phyloP scores from a whole-genome alignment of 2,113 vertebrate species.

The Empidonax traillii region DNA sequence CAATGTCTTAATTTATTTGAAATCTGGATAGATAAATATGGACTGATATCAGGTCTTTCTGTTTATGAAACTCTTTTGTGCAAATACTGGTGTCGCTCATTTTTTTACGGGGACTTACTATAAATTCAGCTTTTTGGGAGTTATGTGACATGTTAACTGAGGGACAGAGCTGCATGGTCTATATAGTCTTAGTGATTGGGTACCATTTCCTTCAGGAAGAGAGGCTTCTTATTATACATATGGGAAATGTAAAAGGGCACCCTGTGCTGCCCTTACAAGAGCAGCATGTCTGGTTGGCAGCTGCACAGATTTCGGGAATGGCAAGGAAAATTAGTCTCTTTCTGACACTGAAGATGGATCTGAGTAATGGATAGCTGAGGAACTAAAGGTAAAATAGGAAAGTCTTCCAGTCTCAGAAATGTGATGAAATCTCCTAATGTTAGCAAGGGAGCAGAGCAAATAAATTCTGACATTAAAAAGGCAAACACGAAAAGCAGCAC shows the following conservation, averaged over 20 bases:
- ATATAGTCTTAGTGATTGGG: accelerated
- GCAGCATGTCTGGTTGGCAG: neutral
- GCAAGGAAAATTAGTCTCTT: neutral
- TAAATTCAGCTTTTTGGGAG: neutral
- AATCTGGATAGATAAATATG: neutral
- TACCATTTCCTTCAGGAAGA: neutral
- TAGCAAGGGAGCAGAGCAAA: neutral
- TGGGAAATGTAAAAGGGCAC: neutral
- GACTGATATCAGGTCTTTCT: neutral
- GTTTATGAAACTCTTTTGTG: neutral
- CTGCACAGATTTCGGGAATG: neutral
- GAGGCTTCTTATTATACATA: neutral
- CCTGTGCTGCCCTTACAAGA: neutral
- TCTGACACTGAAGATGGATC: neutral
- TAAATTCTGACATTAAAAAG: neutral
- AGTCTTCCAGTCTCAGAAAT: neutral
- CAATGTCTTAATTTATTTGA: conserved; percentile 4
- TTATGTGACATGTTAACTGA: accelerated
- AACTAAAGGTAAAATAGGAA: neutral
- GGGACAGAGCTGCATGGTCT: neutral
- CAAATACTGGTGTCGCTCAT: neutral
- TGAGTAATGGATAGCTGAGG: neutral
- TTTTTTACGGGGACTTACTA: neutral
- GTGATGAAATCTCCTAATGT: neutral
- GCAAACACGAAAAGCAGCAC: neutral